Evolutionary conservation across 2,113 vertebrate species (phyloP).

Genomic region (Zapornia atra): DNA sequence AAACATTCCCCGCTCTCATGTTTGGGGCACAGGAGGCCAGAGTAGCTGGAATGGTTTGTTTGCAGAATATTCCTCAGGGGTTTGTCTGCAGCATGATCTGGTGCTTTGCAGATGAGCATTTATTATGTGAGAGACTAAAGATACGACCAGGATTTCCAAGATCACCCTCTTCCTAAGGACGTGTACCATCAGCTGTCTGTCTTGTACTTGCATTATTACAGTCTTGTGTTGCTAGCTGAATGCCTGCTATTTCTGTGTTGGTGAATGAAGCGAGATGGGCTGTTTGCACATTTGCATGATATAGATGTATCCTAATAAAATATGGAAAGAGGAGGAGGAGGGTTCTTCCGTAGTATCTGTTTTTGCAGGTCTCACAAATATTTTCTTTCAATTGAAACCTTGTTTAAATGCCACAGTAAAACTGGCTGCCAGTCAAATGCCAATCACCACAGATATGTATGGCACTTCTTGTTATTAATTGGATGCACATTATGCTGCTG

Average conservation of each 20-base stretch:
- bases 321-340: neutral
- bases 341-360: neutral
- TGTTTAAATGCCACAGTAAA: constrained; percentile 57
- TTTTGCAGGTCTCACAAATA: constrained; percentile 49
- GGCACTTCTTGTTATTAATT: constrained; percentile 54
- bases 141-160: rapidly evolving
- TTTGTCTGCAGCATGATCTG: neutral
- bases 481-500: constrained; percentile 36
- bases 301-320: neutral
- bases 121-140: neutral
- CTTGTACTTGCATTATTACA: neutral
- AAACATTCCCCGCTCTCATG: rapidly evolving
- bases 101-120: neutral
- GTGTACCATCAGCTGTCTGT: neutral
- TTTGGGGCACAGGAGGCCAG: neutral
- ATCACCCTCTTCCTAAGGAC: neutral
- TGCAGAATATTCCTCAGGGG: neutral
- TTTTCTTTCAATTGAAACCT: constrained; percentile 57
- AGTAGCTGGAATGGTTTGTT: neutral
- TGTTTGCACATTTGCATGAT: neutral
- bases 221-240: neutral
- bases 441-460: constrained; percentile 13
- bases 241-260: neutral
- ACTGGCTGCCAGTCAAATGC: constrained; percentile 61
- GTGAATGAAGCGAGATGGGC: neutral